Percentiles rank a stretch among this genome's conserved stretches.
phyloP scores from a whole-genome alignment of 2,888 invertebrate species.

The Troides oblongomaculatus region DNA sequence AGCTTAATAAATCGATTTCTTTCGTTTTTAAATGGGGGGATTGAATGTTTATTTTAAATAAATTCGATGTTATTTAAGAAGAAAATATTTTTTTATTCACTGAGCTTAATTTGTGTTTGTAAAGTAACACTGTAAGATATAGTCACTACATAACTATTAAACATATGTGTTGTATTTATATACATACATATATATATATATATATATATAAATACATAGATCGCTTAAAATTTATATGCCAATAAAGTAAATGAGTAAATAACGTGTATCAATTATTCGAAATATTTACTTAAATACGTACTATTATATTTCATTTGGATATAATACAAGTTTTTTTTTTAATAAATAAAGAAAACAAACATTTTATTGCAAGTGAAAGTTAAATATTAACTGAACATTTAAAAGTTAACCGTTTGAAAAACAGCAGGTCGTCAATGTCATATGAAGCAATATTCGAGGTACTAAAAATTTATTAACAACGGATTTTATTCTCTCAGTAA shows the following conservation, averaged over 20 bases:
- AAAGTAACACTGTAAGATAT: conserved; percentile 68
- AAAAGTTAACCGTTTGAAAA: neutral
- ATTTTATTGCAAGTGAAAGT: neutral
- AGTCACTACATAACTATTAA: conserved; percentile 66
- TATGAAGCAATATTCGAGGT: no score
- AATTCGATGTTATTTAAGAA: conserved; percentile 60
- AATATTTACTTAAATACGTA: neutral
- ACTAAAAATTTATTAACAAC: no score
- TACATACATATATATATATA: conserved; percentile 44
- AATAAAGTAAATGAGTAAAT: conserved; percentile 58
- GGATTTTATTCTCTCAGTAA: no score
- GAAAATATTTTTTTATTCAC: conserved; percentile 68
- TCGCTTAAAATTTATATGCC: conserved; percentile 72
- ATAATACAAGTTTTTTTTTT: neutral
- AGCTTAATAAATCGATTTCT: conserved; percentile 35
- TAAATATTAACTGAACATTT: neutral
- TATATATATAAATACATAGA: conserved; percentile 45
- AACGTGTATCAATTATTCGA: conserved; percentile 31
- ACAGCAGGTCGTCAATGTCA: neutral
- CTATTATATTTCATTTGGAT: neutral
- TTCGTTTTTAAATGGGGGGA: conserved; percentile 35
- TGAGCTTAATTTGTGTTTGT: conserved; percentile 60
- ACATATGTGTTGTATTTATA: conserved; percentile 32
- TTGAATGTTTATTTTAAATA: conserved; percentile 46
- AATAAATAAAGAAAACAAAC: neutral